Base-by-base conservation (phyloP, 2,888 invertebrate species). In the Dryadula phaetusa region DNA sequence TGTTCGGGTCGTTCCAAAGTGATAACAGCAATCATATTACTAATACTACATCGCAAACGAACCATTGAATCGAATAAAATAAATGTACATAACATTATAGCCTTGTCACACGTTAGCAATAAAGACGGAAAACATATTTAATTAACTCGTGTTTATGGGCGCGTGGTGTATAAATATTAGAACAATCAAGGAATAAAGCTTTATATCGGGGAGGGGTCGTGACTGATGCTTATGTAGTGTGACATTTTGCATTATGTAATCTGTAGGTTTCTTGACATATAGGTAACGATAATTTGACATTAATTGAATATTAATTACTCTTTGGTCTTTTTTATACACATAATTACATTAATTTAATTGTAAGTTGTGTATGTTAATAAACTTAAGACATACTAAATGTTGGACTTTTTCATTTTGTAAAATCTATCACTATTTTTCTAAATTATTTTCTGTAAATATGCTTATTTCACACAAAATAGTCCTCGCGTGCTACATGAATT, bases 201-300 rank as follows among this genome's bases (percentile, higher is more conserved):
- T 78, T 76, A 76, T 76, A 74, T 72, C 74, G 68, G 75, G 78
- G 80, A 64, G 73, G 66, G 77, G 70, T 79, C 81, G 77, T 78
- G 80, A 73, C 75, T 73, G 69, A 53, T 47, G 49, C 46, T 47
- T 49, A 46, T 34, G 64, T 64, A 46, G 18, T 56, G 46, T 64
- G 64, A 56, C 46, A 40, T 16, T 52, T 54, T 40, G 22, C 25
- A 56, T 40, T 56, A 10, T 22, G 3, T 54, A 7, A 54, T 34
- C 34, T 22, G 12, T 54, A 54, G 37, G 37, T 20, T 3, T 37
- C 12, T 20, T 34, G 32, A 2, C 16, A 32, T 16, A 7, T 20
- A 47, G n/a, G n/a, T n/a, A n/a, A n/a, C n/a, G n/a, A n/a, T n/a
- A n/a, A n/a, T n/a, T n/a, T n/a, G n/a, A n/a, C n/a, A n/a, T n/a